Evolutionary conservation across 2,113 vertebrate genomes (phyloP).

Genomic region (Odontophorus gujanensis): DNA sequence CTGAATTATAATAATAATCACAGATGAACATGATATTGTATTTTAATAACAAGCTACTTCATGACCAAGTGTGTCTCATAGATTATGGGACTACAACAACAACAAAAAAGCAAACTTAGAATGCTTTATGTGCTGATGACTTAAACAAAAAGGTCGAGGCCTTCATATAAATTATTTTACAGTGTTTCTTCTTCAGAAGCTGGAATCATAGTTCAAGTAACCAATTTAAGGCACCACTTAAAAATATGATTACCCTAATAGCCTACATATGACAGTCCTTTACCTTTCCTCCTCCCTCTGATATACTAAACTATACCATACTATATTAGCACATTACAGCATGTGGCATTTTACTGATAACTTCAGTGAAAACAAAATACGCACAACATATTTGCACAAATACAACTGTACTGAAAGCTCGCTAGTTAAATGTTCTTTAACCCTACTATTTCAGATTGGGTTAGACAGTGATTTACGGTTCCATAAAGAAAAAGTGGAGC

Average conservation of each 20-base stretch:
- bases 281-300: conserved; percentile 36
- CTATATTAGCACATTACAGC: conserved; percentile 8
- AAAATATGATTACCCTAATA: conserved; percentile 68
- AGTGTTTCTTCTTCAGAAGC: conserved; percentile 43
- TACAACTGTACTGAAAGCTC: conserved; percentile 19
- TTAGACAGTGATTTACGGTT: not conserved
- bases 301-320: conserved; percentile 34
- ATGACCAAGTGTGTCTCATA: conserved; percentile 66
- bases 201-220: conserved; percentile 57
- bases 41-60: conserved; percentile 80
- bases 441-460: not conserved
- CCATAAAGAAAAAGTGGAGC: not conserved
- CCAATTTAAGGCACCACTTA: conserved; percentile 55
- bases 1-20: conserved; percentile 81
- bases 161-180: conserved; percentile 58
- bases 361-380: conserved; percentile 8
- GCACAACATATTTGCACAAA: not conserved
- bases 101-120: conserved; percentile 47
- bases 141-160: conserved; percentile 54
- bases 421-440: not conserved
- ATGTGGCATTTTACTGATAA: not conserved
- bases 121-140: conserved; percentile 34
- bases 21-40: conserved; percentile 64
- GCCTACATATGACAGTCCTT: conserved; percentile 50
- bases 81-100: conserved; percentile 64